Conservation (phyloP, 2,797 vertebrate genomes). For the Erethizon dorsatum region DNA sequence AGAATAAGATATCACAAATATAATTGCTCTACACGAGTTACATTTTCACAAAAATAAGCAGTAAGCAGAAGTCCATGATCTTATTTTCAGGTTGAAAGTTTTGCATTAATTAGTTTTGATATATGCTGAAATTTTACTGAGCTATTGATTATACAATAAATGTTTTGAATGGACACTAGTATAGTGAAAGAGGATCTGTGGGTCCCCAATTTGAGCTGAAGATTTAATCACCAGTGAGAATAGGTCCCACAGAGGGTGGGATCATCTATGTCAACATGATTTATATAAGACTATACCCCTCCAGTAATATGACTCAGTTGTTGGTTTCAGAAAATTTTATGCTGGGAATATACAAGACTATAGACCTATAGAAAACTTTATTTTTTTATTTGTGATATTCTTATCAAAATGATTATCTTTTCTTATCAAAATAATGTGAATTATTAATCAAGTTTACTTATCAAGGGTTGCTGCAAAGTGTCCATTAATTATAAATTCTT, state of each 20-base stretch:
- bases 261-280: not conserved
- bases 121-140: not conserved
- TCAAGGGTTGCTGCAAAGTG: not conserved
- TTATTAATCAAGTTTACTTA: not conserved
- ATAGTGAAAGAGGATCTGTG: not conserved
- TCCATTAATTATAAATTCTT: not conserved
- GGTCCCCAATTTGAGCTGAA: not conserved
- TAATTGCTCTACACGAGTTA: not conserved
- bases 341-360: not conserved
- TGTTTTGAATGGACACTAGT: not conserved
- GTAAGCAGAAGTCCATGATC: not conserved
- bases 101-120: not conserved
- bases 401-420: not conserved
- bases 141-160: not conserved
- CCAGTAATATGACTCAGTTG: not conserved
- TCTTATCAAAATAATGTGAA: not conserved
- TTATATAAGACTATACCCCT: not conserved
- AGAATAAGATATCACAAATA: not conserved
- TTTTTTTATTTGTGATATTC: not conserved
- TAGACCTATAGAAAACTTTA: not conserved
- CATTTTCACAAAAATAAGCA: conserved; percentile 8
- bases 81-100: not conserved
- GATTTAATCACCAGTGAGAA: not conserved
- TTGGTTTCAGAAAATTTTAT: not conserved
- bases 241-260: not conserved